Percentiles rank a stretch among this genome's conserved stretches.
These are phyloP conservation scores for Trissolcus brochymenae DNA, from an alignment of 2,888 invertebrate species.

Conservation along the genomic window DNA sequence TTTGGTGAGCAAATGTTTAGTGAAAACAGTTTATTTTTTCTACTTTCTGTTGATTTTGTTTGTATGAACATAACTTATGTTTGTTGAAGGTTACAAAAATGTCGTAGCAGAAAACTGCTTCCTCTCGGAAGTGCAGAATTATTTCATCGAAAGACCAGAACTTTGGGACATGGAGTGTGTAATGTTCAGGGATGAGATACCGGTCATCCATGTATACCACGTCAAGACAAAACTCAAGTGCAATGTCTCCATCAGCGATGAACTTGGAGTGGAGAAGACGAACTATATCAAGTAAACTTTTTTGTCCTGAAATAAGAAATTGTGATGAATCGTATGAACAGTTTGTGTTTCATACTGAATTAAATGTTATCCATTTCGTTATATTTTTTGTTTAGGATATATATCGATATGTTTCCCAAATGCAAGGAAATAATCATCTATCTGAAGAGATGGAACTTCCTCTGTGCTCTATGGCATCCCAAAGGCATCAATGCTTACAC, in stretches of 20 bases:
- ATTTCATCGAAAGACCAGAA: constrained; percentile 39
- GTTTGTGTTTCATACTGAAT: too few species aligned
- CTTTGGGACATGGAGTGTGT: constrained; percentile 74
- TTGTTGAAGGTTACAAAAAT: constrained; percentile 19
- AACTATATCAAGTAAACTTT: constrained; percentile 72
- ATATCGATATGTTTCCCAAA: constrained; percentile 72
- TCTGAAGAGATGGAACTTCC: constrained; percentile 79
- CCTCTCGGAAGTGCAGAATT: constrained; percentile 55
- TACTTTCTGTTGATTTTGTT: too few species aligned
- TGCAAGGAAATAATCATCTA: constrained; percentile 79
- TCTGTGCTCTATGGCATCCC: constrained; percentile 67
- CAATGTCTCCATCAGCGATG: constrained; percentile 81
- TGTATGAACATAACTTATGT: background rate
- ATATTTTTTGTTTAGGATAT: constrained; percentile 68
- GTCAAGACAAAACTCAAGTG: constrained; percentile 77
- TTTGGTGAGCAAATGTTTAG: constrained; percentile 48
- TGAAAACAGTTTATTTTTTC: background rate
- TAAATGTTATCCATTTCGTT: too few species aligned
- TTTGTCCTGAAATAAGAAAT: too few species aligned
- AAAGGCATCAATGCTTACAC: constrained; percentile 78
- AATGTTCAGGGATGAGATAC: constrained; percentile 78
- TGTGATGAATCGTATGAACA: too few species aligned
- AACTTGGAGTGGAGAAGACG: constrained; percentile 80
- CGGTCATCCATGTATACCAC: constrained; percentile 79
- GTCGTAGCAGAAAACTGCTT: constrained; percentile 29